Base-by-base conservation (phyloP, 2,797 vertebrate genomes). In the Betta splendens region DNA sequence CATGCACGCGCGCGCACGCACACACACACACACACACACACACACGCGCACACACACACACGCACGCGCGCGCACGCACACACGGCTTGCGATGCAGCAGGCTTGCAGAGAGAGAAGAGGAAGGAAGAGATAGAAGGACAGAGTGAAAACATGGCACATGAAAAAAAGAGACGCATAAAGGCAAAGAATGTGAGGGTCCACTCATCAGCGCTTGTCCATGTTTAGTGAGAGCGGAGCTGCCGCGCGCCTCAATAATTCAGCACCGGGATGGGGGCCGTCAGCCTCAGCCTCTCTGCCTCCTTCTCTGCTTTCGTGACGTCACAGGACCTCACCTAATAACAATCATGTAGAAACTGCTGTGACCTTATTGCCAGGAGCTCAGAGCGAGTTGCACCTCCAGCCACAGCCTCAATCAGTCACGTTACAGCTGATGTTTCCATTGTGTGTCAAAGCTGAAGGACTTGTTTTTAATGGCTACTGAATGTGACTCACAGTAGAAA, bases 161-260 rank as follows among this genome's bases (percentile, higher is more conserved):
- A 38, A 45, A 51, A 60, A 56, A 55, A 38, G 65, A 21, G 51
- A 55, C 52, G 46, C 37, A 49, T n/a, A n/a, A 18, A 46, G 32
- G 15, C 44, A 36, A 50, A 9, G 42, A 69, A 65, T 45, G 22
- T 13, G 53, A 81, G 72, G 70, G 72, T 69, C 69, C 72, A 75
- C 72, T 67, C 63, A 16, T 77, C 65, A 72, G 72, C 77, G 62
- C 69, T 60, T 60, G 72, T 64, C 69, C 69, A 58, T 77, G 83
- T 79, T 69, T 73, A 74, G 57, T 52, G 46, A 64, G 68, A 64
- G 70, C 72, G 63, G 74, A 79, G 79, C 69, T 77, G 79, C 72
- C 48, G 57, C 38, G 71, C 63, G 60, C 69, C 72, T 89, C 86
- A 90, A 90, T 91, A 88, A 90, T 91, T 91, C 81, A 92, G 83